Conservation (phyloP, 2,888 invertebrate species). For the Eurytoma adleriae region DNA sequence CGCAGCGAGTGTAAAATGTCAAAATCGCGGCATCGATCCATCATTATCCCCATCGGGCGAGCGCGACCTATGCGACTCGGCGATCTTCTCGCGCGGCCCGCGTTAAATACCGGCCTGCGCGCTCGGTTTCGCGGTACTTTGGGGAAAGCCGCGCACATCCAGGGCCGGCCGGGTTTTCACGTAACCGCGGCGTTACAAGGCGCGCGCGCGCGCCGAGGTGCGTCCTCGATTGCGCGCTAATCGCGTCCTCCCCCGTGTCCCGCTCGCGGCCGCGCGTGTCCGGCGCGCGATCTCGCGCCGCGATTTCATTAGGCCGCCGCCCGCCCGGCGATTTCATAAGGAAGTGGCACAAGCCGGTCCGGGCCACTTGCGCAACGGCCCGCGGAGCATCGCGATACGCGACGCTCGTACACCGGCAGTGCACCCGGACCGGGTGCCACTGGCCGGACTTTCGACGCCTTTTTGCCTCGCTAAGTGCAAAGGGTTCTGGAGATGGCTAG, state of each 20-base stretch:
- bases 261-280: neutral
- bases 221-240: constrained; percentile 1
- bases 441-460: no score
- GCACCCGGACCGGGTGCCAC: no score
- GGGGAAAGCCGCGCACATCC: no score
- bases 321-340: constrained; percentile 24
- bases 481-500: neutral
- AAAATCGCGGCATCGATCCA: no score
- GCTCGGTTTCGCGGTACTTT: no score
- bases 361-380: constrained; percentile 23
- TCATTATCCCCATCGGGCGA: no score
- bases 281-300: neutral
- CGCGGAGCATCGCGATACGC: constrained; percentile 1
- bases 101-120: no score
- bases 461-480: no score
- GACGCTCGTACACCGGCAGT: no score
- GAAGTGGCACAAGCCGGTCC: constrained; percentile 42
- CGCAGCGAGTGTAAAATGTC: no score
- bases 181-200: neutral
- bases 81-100: no score
- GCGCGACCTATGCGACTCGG: no score
- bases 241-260: neutral
- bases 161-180: neutral
- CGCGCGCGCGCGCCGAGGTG: neutral
- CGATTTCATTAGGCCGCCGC: constrained; percentile 37